phyloP scores from a whole-genome alignment of 2,113 vertebrate species.

The Columbina picui region DNA sequence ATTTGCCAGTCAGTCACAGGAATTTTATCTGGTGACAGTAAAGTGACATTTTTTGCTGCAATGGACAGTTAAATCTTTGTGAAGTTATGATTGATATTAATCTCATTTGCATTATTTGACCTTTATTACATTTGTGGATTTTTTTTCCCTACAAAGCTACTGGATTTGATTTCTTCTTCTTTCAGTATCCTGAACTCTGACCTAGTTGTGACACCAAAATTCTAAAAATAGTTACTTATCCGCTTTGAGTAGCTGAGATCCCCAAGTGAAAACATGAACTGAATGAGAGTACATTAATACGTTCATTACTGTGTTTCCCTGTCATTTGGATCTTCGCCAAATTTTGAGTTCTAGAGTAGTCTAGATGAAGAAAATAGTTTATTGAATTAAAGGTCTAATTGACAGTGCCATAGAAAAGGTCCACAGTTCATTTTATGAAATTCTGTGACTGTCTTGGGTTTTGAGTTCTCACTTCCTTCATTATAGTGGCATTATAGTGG shows the following conservation, averaged over 20 bases:
- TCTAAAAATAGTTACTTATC: not conserved
- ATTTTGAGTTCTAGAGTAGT: not conserved
- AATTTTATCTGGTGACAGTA: not conserved
- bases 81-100: not conserved
- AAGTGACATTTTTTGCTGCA: not conserved
- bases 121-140: not conserved
- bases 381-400: not conserved
- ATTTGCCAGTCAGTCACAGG: not conserved
- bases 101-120: slow-evolving; percentile 15
- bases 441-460: not conserved
- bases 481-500: not conserved
- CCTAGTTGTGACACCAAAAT: not conserved
- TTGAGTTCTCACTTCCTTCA: not conserved
- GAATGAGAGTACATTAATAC: not conserved
- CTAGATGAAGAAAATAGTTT: not conserved
- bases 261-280: not conserved
- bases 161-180: not conserved
- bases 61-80: not conserved
- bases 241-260: not conserved
- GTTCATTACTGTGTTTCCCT: not conserved
- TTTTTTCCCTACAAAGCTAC: not conserved
- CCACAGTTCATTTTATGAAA: not conserved
- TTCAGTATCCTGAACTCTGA: not conserved
- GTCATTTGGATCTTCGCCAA: not conserved
- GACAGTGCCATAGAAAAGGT: not conserved